phyloP scores from a whole-genome alignment of 2,888 invertebrate genomes.

The Acleris laterana region DNA sequence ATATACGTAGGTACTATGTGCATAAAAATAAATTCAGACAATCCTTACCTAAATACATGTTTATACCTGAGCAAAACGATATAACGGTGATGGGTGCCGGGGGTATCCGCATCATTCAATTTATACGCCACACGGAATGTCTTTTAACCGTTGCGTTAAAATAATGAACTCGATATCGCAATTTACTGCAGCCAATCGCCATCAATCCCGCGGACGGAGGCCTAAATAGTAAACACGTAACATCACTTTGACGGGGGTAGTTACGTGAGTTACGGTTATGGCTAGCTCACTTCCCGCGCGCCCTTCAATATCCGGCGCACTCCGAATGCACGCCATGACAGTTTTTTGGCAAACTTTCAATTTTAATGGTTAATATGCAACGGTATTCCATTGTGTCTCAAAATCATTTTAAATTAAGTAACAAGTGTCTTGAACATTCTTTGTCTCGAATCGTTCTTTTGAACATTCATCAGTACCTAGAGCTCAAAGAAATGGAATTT shows the following conservation, averaged over 20 bases:
- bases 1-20: no score
- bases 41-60: no score
- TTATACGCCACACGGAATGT: constrained; percentile 24
- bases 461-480: not conserved
- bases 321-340: constrained; percentile 43
- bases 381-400: no score
- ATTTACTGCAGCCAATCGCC: constrained; percentile 48
- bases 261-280: constrained; percentile 69
- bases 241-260: constrained; percentile 59
- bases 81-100: not conserved
- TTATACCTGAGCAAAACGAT: not conserved
- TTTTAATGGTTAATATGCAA: not conserved
- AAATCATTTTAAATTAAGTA: no score
- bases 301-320: constrained; percentile 59
- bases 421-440: no score
- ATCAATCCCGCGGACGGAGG: constrained; percentile 57
- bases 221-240: constrained; percentile 65
- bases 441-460: not conserved
- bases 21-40: no score
- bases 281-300: constrained; percentile 55
- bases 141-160: constrained; percentile 33
- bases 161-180: constrained; percentile 36
- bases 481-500: constrained; percentile 7
- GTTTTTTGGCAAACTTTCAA: constrained; percentile 21
- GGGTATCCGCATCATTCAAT: constrained; percentile 6